These are phyloP conservation scores for Dromococcyx pavoninus DNA, from an alignment of 2,797 vertebrate genomes.

Conservation along the genomic window DNA sequence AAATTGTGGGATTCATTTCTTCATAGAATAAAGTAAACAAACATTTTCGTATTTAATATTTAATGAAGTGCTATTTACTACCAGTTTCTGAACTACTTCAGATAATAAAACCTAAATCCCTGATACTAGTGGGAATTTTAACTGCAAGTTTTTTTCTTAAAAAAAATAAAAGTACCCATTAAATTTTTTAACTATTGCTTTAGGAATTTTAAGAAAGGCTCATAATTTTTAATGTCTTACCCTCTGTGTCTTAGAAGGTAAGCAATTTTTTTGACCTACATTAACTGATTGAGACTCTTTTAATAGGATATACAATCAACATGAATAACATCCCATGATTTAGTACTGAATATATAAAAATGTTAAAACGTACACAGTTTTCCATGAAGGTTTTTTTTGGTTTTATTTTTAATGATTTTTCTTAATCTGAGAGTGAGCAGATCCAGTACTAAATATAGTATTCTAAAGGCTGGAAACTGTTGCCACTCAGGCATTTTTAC, in stretches of 20 bases:
- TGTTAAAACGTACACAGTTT: background rate
- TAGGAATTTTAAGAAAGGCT: constrained; percentile 9
- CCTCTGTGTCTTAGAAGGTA: background rate
- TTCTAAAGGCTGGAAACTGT: background rate
- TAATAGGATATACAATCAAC: background rate
- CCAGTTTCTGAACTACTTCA: constrained; percentile 10
- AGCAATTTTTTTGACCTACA: background rate
- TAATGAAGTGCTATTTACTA: constrained; percentile 43
- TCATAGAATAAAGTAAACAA: constrained; percentile 11
- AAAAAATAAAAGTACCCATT: background rate
- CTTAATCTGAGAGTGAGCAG: background rate
- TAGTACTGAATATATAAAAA: background rate
- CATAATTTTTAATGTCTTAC: background rate
- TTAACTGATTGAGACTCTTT: background rate
- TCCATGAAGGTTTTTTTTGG: background rate
- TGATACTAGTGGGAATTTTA: constrained; percentile 3
- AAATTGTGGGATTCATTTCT: background rate
- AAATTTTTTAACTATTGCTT: constrained; percentile 22
- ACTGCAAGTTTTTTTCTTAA: background rate
- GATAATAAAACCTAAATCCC: constrained; percentile 30
- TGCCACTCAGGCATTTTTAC: background rate
- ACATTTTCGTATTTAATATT: constrained; percentile 22
- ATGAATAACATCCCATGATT: background rate
- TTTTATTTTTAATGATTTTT: background rate
- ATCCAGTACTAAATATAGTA: background rate